phyloP scores from a whole-genome alignment of 2,113 vertebrate genomes.

The Hippocampus guttulatus region DNA sequence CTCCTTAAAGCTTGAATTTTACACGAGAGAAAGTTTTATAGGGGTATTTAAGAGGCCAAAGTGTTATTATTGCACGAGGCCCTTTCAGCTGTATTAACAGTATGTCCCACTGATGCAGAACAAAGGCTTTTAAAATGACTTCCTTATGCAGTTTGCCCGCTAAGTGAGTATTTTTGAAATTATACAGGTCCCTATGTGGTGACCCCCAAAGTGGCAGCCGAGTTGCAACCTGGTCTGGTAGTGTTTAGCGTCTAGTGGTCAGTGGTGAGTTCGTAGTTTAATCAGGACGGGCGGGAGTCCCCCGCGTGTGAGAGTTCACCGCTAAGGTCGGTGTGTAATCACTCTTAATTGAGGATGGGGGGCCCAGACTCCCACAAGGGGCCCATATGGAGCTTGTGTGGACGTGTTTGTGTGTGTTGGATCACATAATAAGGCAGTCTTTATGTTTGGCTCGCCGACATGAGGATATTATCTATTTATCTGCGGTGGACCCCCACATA shows the following conservation, averaged over 20 bases:
- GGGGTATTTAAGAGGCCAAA: not conserved
- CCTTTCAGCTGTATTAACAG: not conserved
- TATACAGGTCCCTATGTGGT: slow-evolving; percentile 1
- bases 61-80: not conserved
- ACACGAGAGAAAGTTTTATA: not conserved
- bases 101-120: not conserved
- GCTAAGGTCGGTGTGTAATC: slow-evolving; percentile 9
- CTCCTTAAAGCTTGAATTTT: not conserved
- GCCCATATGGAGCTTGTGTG: not conserved
- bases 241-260: slow-evolving; percentile 7
- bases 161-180: not conserved
- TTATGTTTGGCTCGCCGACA: not conserved
- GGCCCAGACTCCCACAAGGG: slow-evolving; percentile 2
- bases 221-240: slow-evolving; percentile 1
- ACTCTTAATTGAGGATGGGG: slow-evolving; percentile 11
- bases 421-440: not conserved
- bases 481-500: not conserved
- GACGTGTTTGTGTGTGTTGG: slow-evolving; percentile 7
- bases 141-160: slow-evolving; percentile 5
- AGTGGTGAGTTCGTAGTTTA: slow-evolving; percentile 1
- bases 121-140: slow-evolving; percentile 2
- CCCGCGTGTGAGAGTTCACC: slow-evolving; percentile 9
- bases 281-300: slow-evolving; percentile 5
- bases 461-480: slow-evolving; percentile 10
- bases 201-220: not conserved